Evolutionary conservation across 2,888 invertebrate genomes (phyloP).

Genomic region (Artemia sp.): DNA sequence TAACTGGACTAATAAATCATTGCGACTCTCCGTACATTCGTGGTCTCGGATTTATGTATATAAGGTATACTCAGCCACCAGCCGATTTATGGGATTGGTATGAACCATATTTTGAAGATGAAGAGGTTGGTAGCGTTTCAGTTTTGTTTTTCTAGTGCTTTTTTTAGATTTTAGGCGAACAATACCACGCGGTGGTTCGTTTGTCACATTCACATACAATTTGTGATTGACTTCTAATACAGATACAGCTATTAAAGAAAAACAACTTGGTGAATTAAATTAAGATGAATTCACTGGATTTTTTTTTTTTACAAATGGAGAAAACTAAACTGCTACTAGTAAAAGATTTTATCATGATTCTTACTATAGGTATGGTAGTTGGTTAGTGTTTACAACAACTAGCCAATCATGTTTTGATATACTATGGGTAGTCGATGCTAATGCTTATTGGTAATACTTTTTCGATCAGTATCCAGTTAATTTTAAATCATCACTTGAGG

Average conservation of each 20-base stretch:
- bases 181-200: neutral
- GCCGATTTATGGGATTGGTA: conserved; percentile 93
- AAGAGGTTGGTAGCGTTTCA: conserved; percentile 47
- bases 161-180: neutral
- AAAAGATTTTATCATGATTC: too few relatives aligned
- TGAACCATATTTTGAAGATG: conserved; percentile 83
- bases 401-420: too few relatives aligned
- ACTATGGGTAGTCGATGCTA: too few relatives aligned
- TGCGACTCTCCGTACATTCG: conserved; percentile 92
- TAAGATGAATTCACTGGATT: neutral
- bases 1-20: conserved; percentile 85
- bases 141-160: conserved; percentile 2
- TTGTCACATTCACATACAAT: neutral
- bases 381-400: too few relatives aligned
- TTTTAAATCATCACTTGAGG: too few relatives aligned
- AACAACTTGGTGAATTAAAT: neutral
- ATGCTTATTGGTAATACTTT: too few relatives aligned
- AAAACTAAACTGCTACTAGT: too few relatives aligned
- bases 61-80: conserved; percentile 87
- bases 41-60: conserved; percentile 71
- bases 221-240: conserved; percentile 13
- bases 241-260: neutral
- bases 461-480: too few relatives aligned
- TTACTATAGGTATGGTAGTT: too few relatives aligned
- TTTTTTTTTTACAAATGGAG: too few relatives aligned